Evolutionary conservation across 2,888 invertebrate genomes (phyloP).

Genomic region (Machimus rusticus): DNA sequence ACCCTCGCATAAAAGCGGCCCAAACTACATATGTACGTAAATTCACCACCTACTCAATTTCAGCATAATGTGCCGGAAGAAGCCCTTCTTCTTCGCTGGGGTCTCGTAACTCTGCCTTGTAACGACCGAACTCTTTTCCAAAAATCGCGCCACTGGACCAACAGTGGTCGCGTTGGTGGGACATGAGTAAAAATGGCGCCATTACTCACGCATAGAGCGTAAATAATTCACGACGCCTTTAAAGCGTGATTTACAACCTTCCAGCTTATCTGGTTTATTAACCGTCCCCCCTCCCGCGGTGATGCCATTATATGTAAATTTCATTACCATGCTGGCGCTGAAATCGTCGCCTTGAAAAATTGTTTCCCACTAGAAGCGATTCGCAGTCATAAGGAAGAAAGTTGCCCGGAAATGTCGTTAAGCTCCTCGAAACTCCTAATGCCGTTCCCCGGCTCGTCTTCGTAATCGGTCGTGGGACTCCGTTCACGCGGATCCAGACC

Average conservation of each 20-base stretch:
- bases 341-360: neutral
- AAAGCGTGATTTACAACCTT: neutral
- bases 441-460: neutral
- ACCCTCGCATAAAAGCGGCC: neutral
- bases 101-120: neutral
- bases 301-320: neutral
- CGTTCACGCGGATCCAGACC: neutral
- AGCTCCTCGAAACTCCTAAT: neutral
- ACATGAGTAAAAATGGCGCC: neutral
- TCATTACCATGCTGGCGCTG: neutral
- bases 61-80: neutral
- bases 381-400: neutral
- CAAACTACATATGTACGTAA: neutral
- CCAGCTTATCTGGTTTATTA: neutral
- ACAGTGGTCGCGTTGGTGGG: neutral
- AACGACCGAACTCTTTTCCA: neutral
- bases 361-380: neutral
- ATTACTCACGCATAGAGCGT: neutral
- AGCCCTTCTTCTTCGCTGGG: neutral
- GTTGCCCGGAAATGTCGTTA: neutral
- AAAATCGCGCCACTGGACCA: neutral
- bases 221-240: neutral
- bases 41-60: neutral
- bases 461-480: neutral
- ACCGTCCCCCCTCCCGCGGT: neutral